Conservation (phyloP, 2,113 vertebrate species). For the Channa maculata region DNA sequence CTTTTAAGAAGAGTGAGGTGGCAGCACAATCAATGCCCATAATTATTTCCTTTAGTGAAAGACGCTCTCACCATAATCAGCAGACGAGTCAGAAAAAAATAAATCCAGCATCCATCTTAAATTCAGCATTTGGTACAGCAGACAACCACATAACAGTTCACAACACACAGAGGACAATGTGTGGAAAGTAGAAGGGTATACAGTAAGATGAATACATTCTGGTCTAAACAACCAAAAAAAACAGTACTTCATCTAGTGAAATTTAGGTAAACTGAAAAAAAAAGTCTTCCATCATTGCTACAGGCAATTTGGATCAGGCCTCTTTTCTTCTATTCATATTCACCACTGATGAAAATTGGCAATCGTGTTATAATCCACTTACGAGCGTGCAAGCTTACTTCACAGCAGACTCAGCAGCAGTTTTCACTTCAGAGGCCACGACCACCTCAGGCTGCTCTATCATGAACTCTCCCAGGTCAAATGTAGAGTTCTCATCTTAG, state of each 20-base stretch:
- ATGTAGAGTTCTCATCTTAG: slow-evolving; percentile 67
- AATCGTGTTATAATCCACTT: slow-evolving; percentile 75
- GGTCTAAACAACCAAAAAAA: slow-evolving; percentile 28
- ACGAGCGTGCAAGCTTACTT: slow-evolving; percentile 53
- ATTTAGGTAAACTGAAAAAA: slow-evolving; percentile 39
- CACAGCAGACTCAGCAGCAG: slow-evolving; percentile 56
- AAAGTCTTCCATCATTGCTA: slow-evolving; percentile 22
- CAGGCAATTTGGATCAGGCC: slow-evolving; percentile 25
- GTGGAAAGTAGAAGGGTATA: background rate
- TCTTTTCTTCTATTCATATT: slow-evolving; percentile 48
- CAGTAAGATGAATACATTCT: background rate
- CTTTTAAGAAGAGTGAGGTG: too few relatives aligned
- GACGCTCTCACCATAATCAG: too few relatives aligned
- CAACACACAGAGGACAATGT: background rate
- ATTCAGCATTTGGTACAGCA: background rate
- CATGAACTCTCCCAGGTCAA: slow-evolving; percentile 69
- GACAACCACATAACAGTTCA: background rate
- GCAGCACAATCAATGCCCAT: too few relatives aligned
- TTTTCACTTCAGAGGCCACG: slow-evolving; percentile 74
- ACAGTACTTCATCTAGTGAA: slow-evolving; percentile 17
- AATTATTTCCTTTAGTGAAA: too few relatives aligned
- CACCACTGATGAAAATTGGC: slow-evolving; percentile 66
- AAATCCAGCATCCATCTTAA: too few relatives aligned
- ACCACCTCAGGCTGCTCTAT: slow-evolving; percentile 71
- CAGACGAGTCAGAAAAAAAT: too few relatives aligned